Evolutionary conservation across 2,113 vertebrate genomes (phyloP).

Genomic region (Barbus barbus): DNA sequence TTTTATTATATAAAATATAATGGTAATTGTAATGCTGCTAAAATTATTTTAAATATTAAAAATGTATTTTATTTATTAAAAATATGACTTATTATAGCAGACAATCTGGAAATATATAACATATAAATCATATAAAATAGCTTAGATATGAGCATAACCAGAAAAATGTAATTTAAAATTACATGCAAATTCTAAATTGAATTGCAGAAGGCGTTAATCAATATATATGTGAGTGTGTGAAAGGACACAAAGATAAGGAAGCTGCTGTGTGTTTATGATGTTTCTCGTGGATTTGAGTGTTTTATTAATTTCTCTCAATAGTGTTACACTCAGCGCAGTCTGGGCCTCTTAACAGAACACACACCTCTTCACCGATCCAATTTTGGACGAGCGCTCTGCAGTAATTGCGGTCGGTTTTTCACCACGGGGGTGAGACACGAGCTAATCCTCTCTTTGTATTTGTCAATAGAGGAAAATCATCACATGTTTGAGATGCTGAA

Average conservation of each 20-base stretch:
- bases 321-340: background rate
- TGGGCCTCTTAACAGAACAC: slow-evolving; percentile 60
- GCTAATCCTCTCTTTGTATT: slow-evolving; percentile 70
- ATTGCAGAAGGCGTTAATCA: background rate
- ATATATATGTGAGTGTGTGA: background rate
- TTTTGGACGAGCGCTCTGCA: slow-evolving; percentile 65
- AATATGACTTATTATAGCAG: background rate
- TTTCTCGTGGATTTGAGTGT: background rate
- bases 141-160: background rate
- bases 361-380: slow-evolving; percentile 69
- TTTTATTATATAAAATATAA: no score
- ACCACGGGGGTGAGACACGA: slow-evolving; percentile 63
- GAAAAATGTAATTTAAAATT: background rate
- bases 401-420: slow-evolving; percentile 67
- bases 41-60: no score
- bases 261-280: background rate
- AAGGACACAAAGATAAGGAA: background rate
- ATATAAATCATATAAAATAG: no score
- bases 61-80: no score
- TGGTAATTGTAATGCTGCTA: no score
- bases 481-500: slow-evolving; percentile 34
- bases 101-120: background rate
- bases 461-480: slow-evolving; percentile 61
- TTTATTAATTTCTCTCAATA: background rate
- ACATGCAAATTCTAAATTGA: background rate